Percentiles rank a stretch among this genome's conserved stretches.
phyloP scores from a whole-genome alignment of 2,888 invertebrate genomes.

The Meiosimyza platycephala region DNA sequence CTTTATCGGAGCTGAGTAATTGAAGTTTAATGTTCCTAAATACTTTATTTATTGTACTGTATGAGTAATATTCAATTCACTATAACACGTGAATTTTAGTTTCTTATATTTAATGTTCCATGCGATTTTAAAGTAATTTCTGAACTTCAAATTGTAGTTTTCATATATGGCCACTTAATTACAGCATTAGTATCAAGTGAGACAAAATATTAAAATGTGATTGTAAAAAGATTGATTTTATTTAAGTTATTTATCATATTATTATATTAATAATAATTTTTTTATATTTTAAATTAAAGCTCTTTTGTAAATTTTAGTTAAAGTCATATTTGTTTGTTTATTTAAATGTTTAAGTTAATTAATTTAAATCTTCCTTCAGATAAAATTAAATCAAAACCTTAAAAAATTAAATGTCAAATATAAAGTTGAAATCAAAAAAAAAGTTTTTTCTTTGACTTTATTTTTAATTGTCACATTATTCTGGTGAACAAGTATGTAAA shows the following conservation, averaged over 20 bases:
- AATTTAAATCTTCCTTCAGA: not conserved
- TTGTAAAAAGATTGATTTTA: conserved; percentile 29
- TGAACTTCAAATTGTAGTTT: too few species aligned
- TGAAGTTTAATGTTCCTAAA: too few species aligned
- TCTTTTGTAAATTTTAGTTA: not conserved
- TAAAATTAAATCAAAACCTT: conserved; percentile 4
- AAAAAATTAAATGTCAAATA: conserved; percentile 13
- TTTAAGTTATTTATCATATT: conserved; percentile 12
- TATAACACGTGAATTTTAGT: too few species aligned
- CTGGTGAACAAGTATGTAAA: too few species aligned
- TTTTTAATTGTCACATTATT: too few species aligned
- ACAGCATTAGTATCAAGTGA: not conserved
- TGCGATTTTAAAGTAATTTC: too few species aligned
- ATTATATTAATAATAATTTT: conserved; percentile 19
- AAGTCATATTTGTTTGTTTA: conserved; percentile 12
- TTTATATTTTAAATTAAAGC: not conserved
- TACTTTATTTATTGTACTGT: too few species aligned
- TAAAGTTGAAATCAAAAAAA: not conserved
- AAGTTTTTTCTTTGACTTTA: too few species aligned
- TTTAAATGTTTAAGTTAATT: conserved; percentile 5
- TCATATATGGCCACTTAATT: too few species aligned
- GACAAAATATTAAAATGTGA: conserved; percentile 17
- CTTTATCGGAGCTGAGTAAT: too few species aligned
- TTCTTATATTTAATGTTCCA: too few species aligned
- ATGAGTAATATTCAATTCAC: too few species aligned